phyloP scores from a whole-genome alignment of 1,140 invertebrate species.

The Brachionus plicatilis region DNA sequence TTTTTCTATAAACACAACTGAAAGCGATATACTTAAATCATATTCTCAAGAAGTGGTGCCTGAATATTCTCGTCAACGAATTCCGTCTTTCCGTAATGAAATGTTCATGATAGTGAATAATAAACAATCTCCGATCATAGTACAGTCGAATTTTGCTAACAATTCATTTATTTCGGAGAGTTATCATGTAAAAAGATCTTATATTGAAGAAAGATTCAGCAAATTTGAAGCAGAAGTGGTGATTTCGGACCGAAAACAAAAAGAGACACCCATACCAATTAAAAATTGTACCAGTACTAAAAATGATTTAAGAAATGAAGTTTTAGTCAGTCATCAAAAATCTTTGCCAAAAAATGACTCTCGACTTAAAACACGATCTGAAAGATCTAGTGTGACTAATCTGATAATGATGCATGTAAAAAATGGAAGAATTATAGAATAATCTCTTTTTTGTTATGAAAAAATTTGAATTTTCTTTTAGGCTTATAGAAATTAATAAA shows the following conservation, averaged over 20 bases:
- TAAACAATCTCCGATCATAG: background rate
- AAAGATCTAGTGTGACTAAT: constrained; percentile 1
- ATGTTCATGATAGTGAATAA: constrained; percentile 16
- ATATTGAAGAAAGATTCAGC: constrained; percentile 6
- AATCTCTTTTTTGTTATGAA: background rate
- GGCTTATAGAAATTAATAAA: background rate
- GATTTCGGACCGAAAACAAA: background rate
- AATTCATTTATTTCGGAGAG: background rate
- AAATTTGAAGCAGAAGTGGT: background rate
- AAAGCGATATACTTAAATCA: background rate
- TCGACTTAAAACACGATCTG: background rate
- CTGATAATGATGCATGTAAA: background rate
- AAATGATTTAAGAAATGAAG: background rate
- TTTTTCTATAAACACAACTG: constrained; percentile 24
- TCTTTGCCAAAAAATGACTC: background rate
- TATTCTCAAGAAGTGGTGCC: background rate
- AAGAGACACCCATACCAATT: background rate
- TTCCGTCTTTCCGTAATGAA: background rate
- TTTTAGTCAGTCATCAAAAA: background rate
- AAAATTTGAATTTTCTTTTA: background rate
- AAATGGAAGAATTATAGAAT: background rate
- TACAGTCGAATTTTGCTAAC: background rate
- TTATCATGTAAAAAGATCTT: background rate
- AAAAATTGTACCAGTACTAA: background rate
- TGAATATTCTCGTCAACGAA: background rate